Evolutionary conservation across 1,140 invertebrate genomes (phyloP).

Genomic region (Pollicipes pollicipes): DNA sequence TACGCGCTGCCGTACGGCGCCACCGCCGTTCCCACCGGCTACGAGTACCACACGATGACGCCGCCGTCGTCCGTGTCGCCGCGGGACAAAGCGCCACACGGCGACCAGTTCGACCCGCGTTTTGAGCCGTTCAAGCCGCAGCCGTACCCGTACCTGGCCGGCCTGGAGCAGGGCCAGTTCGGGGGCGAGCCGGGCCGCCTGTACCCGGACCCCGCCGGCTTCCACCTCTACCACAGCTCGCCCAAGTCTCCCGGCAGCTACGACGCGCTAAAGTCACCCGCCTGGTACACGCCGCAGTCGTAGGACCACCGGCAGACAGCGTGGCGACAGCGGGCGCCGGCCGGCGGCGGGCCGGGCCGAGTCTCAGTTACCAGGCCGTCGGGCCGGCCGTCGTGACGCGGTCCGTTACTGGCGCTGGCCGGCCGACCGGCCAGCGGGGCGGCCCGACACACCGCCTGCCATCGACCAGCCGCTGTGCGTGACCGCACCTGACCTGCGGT

Average conservation of each 20-base stretch:
- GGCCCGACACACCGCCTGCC: too few species aligned
- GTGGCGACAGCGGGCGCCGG: too few species aligned
- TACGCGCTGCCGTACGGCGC: conserved; percentile 16
- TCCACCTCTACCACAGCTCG: conserved; percentile 65
- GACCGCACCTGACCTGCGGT: too few species aligned
- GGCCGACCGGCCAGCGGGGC: too few species aligned
- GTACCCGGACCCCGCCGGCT: conserved; percentile 58
- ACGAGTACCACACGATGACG: conserved; percentile 63
- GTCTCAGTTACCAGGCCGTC: too few species aligned
- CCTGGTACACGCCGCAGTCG: conserved; percentile 60
- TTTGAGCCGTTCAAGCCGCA: conserved; percentile 75
- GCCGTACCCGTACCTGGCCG: conserved; percentile 45
- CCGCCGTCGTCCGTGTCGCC: conserved; percentile 87
- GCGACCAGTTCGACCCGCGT: conserved; percentile 33
- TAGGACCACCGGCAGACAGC: too few species aligned
- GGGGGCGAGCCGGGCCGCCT: conserved; percentile 58
- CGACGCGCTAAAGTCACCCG: conserved; percentile 31
- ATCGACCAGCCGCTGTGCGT: too few species aligned
- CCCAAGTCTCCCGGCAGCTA: conserved; percentile 40
- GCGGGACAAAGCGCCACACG: conserved; percentile 47
- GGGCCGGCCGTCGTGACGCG: too few species aligned
- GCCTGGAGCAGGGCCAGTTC: conserved; percentile 27
- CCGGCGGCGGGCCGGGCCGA: too few species aligned
- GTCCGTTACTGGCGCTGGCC: too few species aligned
- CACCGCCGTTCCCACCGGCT: background rate